Evolutionary conservation across 2,113 vertebrate genomes (phyloP), one percentile per base, ranked within the genome.

Genomic region (Xiphophorus hellerii): DNA sequence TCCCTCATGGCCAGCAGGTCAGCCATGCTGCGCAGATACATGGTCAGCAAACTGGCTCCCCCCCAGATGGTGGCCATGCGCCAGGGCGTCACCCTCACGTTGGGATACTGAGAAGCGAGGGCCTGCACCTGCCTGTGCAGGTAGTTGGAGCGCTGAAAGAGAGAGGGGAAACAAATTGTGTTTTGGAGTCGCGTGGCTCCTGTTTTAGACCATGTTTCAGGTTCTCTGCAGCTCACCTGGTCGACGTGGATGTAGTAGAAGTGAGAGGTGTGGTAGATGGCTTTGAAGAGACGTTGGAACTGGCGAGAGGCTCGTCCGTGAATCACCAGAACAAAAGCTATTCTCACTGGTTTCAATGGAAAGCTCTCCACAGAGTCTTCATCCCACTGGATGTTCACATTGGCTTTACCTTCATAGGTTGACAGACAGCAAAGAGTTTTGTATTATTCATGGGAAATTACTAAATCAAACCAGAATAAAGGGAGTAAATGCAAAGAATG

Each of bases 31-130:
- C 95, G 96, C 22, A 99, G 94, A 92, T 99, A 99, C 89, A 98
- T 99, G 86, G 96, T 95, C 77, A 99, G 94, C 62, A 99, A 96
- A 69, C 98, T 99, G 72, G 98, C 98, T 5, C 98, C 98, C 0
- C 98, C 98, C 98, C 98, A 99, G 91, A 99, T 99, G 28, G 98
- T 99, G 80, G 98, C 95, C 98, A 98, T 98, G 70, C 97, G 96
- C 98, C 98, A 99, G 0, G 97, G 89, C 0, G 98, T 98, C 86
- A 98, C 95, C 11, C 97, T 96, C 68, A 99, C 97, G 0, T 99
- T 99, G 20, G 92, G 78, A 74, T 98, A 99, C 86, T 95, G 96
- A 48, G 74, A 88, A 61, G 96, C 92, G 76, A 98, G 90, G 83
- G 94, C 92, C 28, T 96, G 89, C 69, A 97, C 96, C 95, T 99